phyloP scores from a whole-genome alignment of 2,888 invertebrate genomes.

The Bembecia ichneumoniformis region DNA sequence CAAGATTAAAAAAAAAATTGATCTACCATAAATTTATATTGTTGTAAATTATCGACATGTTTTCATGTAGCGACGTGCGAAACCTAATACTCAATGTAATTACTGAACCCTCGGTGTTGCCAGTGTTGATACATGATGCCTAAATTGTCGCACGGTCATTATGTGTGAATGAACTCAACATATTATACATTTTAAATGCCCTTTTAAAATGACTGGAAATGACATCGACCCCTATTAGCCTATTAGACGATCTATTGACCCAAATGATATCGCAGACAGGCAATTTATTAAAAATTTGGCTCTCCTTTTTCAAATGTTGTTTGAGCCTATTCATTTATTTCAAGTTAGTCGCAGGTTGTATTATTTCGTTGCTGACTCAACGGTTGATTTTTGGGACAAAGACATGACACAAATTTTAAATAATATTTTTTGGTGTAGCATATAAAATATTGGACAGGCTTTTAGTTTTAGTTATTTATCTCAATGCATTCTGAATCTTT shows the following conservation, averaged over 20 bases:
- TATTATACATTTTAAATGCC: neutral
- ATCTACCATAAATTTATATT: neutral
- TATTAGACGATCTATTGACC: neutral
- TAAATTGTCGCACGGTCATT: constrained; percentile 24
- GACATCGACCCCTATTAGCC: neutral
- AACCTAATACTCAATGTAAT: neutral
- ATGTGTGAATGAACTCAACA: constrained; percentile 17
- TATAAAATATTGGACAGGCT: too few species aligned
- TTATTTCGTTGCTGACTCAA: too few species aligned
- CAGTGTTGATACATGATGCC: constrained; percentile 17
- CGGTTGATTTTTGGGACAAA: too few species aligned
- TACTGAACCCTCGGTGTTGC: neutral
- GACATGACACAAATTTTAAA: too few species aligned
- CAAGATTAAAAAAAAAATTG: too few species aligned
- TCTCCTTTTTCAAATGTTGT: too few species aligned
- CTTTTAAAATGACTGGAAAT: neutral
- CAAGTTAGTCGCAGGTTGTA: too few species aligned
- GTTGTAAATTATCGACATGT: neutral
- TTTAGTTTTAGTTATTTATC: too few species aligned
- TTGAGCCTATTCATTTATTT: too few species aligned
- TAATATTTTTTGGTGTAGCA: too few species aligned
- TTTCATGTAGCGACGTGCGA: neutral
- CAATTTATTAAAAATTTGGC: too few species aligned
- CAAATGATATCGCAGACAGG: neutral
- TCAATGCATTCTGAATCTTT: too few species aligned